Evolutionary conservation across 2,113 vertebrate species (phyloP), one percentile per base, ranked within the genome.

Genomic region (Hippopotamus amphibius): DNA sequence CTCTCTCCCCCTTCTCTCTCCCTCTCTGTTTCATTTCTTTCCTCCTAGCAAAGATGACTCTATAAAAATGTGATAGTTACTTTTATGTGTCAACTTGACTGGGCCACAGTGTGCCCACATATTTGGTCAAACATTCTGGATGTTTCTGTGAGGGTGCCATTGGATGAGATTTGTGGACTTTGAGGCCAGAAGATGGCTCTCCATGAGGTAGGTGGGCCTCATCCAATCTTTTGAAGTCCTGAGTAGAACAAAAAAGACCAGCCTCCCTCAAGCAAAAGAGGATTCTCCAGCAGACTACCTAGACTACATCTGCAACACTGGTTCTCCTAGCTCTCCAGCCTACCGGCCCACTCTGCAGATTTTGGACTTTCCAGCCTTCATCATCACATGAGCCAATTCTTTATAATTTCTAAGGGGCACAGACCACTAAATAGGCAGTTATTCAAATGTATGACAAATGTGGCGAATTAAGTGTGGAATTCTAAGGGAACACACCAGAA

Each of bases 1-100:
- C 6, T 26, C 21, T 4, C 7, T 16, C 7, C 13, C 17, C 33
- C 16, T 9, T 9, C 21, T 26, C 33, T 1, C n/a, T 28, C 16
- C 68, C n/a, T n/a, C 6, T 50, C 66, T 50, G 15, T 63, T 22
- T 7, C 6, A 46, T 12, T 53, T 55, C 30, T 6, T 90, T 24
- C 57, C 2, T 50, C 3, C 24, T 71, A n/a, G 57, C 6, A 76
- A 74, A 79, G 9, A 93, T 30, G 48, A 71, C 6, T 61, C 72
- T 71, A 65, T 1, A 15, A 21, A 33, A 8, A 2, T 19, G 14
- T 59, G 24, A 77, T 43, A 26, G 10, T 65, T 90, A 37, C 65
- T 95, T 93, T 65, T 83, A 33, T 50, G 24, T 71, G 66, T 85
- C n/a, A 76, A n/a, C 5, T 50, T 69, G 41, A 6, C 12, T 57